These are phyloP conservation scores for Calephelis perditalis DNA, from an alignment of 2,888 invertebrate species.

Conservation along the genomic window DNA sequence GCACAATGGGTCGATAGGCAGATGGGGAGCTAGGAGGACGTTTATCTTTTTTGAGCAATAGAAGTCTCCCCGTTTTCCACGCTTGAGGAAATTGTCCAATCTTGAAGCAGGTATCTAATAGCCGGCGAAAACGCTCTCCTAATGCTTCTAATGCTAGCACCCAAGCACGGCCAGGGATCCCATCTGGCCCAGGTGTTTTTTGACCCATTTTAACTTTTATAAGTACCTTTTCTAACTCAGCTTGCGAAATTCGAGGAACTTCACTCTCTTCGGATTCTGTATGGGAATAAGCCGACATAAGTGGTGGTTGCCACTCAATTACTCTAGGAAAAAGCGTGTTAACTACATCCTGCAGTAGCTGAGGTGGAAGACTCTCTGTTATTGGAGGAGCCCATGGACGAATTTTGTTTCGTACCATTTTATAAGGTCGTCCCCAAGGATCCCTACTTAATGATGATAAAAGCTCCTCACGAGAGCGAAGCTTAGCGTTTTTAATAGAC, in stretches of 20 bases:
- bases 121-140: no score
- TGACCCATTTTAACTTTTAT: no score
- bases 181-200: no score
- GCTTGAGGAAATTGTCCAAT: no score
- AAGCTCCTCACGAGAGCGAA: constrained; percentile 13
- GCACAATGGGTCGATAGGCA: constrained; percentile 23
- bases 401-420: constrained; percentile 7
- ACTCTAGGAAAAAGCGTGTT: neutral
- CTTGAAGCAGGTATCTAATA: no score
- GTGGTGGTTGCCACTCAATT: neutral
- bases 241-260: no score
- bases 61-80: neutral
- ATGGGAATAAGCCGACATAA: neutral
- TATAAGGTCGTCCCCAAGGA: constrained; percentile 22
- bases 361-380: constrained; percentile 14
- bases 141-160: no score
- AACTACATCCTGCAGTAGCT: neutral
- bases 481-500: constrained; percentile 6
- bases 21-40: constrained; percentile 13
- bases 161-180: no score
- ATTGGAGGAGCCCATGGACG: constrained; percentile 10
- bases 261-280: no score
- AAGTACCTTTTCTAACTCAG: no score
- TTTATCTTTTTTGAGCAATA: constrained; percentile 23
- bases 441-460: constrained; percentile 13